These are phyloP conservation scores for Centropus bengalensis DNA, from an alignment of 2,113 vertebrate species.

Conservation along the genomic window DNA sequence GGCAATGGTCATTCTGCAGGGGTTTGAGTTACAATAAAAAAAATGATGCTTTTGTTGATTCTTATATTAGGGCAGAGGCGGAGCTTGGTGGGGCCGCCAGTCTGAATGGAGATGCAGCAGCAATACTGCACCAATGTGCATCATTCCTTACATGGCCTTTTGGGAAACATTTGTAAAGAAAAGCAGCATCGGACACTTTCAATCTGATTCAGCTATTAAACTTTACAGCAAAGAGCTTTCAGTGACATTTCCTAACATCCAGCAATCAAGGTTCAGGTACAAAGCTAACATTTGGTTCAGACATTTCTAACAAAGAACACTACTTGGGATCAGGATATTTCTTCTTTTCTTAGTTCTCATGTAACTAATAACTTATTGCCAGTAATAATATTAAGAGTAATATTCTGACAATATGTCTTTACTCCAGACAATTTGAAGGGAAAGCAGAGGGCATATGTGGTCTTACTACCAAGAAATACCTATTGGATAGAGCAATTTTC, in stretches of 20 bases:
- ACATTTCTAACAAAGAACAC: background rate
- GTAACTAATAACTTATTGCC: background rate
- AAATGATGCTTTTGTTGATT: background rate
- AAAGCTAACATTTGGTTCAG: background rate
- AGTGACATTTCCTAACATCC: background rate
- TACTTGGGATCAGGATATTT: background rate
- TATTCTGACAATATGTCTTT: background rate
- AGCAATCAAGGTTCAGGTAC: background rate
- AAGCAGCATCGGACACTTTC: background rate
- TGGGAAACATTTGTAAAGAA: background rate
- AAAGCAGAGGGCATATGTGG: conserved; percentile 67
- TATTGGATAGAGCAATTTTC: background rate
- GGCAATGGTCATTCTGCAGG: background rate
- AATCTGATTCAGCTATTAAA: background rate
- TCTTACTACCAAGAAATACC: conserved; percentile 8
- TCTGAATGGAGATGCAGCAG: background rate
- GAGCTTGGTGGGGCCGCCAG: background rate
- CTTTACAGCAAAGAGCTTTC: background rate
- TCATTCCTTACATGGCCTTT: background rate
- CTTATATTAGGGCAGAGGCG: background rate
- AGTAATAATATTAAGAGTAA: background rate
- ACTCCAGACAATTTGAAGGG: background rate
- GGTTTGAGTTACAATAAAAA: background rate
- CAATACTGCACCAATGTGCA: background rate
- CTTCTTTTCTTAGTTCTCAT: background rate